Evolutionary conservation across 2,888 invertebrate species (phyloP), one percentile per base, ranked within the genome.

Genomic region (Crossocerus cetratus): DNA sequence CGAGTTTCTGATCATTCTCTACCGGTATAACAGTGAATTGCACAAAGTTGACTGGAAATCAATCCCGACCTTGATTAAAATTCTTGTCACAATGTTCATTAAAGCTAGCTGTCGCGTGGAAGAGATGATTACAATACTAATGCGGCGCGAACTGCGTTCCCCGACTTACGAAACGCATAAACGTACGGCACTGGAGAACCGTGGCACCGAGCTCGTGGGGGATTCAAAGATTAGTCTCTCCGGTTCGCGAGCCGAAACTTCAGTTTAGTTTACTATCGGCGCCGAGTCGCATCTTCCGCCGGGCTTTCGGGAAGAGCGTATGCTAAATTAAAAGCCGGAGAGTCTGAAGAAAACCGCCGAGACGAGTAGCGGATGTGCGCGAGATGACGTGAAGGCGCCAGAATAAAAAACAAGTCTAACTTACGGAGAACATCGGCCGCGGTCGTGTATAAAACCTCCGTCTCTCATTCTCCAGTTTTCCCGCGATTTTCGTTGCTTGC

Each of bases 171-270:
- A 57, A 42, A 49, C 69, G 58, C 59, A 65, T 65, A 65, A 74
- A 72, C 67, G 69, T 72, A 72, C 74, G 76, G 65, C 65, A 14
- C 45, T 53, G 61, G 53, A 56, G 66, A 64, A 78, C 72, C 70
- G 71, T 76, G 78, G 78, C 74, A 74, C 77, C 68, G 76, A 80
- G 74, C 76, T 80, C 77, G 86, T 83, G 82, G 84, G 85, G 85
- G 82, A 83, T 83, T 81, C 81, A 78, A 86, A 84, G 86, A 86
- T 85, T 84, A 86, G 80, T 80, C 79, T 83, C 74, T 72, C 70
- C 75, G 80, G 80, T 81, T 72, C 71, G 82, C 72, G 77, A 79
- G 80, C 71, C 80, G 76, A 78, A 82, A 83, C 80, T 82, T 84
- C 82, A 82, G 81, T 86, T 84, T 83, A 71, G 84, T 83, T 84